Evolutionary conservation across 2,113 vertebrate species (phyloP), one percentile per base, ranked within the genome.

Genomic region (Cebus imitator): DNA sequence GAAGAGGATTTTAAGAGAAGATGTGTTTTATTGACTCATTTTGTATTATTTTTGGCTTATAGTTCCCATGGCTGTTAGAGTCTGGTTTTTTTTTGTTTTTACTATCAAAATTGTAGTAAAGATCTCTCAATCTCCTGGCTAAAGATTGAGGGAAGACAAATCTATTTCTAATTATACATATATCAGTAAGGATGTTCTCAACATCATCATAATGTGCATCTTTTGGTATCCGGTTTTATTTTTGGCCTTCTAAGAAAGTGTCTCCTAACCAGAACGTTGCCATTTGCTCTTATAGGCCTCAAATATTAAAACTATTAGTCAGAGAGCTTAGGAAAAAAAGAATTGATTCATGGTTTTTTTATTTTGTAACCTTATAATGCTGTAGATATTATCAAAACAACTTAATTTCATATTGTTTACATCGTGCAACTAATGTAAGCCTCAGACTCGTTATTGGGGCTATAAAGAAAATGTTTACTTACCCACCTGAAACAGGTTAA

Each of bases 391-490:
- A 86, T 95, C 25, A 82, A 72, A 76, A 57, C 83, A 80, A 23
- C 58, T 89, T 82, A 92, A 92, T 96, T 97, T 97, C 78, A 85
- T 95, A 97, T 97, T 97, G 98, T 97, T 98, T 98, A 98, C 97
- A 97, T 96, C 92, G 81, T 95, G 78, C 93, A 97, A 95, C 96
- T 64, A 96, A 21, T 91, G 52, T 84, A 95, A 98, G 76, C 95
- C 93, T 96, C 90, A 78, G 16, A 92, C 66, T 93, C 92, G 95
- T 93, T 32, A 23, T 48, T 97, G 96, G 80, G 90, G 91, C 95
- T 78, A 83, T 95, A 90, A 90, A 93, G 84, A 89, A 97, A 96
- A 97, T 97, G 97, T 97, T 98, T 98, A 98, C 97, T 97, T 35
- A 93, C 72, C 50, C 64, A 72, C 27, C 43, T 95, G 95, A 94